phyloP scores from a whole-genome alignment of 2,797 vertebrate genomes.

The Leptodactylus fallax region DNA sequence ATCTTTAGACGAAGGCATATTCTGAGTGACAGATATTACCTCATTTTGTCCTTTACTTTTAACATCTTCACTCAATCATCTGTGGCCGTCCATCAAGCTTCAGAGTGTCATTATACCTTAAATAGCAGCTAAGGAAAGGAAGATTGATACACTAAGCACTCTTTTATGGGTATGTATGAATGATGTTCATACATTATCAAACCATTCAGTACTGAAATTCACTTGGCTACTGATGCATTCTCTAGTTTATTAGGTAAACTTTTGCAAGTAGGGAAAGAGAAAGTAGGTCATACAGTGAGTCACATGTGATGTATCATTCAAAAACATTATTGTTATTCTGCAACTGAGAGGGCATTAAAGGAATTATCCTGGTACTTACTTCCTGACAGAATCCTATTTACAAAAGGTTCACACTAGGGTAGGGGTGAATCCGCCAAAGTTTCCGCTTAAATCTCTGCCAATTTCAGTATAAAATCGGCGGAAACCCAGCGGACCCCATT shows the following conservation, averaged over 20 bases:
- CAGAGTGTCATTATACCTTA: slow-evolving; percentile 31
- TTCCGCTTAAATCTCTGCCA: too few relatives aligned
- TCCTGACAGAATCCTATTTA: too few relatives aligned
- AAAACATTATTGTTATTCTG: too few relatives aligned
- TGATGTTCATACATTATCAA: slow-evolving; percentile 30
- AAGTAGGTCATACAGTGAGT: neutral
- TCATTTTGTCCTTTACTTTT: slow-evolving; percentile 51
- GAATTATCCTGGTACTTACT: too few relatives aligned
- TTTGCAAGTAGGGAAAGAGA: neutral
- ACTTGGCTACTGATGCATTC: slow-evolving; percentile 5
- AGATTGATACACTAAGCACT: slow-evolving; percentile 48
- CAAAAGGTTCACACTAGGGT: too few relatives aligned
- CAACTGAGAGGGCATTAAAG: too few relatives aligned
- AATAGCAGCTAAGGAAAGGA: slow-evolving; percentile 50
- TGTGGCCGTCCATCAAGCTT: slow-evolving; percentile 43
- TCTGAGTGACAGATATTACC: slow-evolving; percentile 56
- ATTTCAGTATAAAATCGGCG: too few relatives aligned
- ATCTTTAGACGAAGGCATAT: slow-evolving; percentile 44
- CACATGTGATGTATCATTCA: too few relatives aligned
- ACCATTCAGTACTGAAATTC: slow-evolving; percentile 15
- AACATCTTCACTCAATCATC: slow-evolving; percentile 53
- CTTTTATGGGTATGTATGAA: slow-evolving; percentile 34
- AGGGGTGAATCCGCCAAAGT: too few relatives aligned
- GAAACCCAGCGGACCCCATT: too few relatives aligned
- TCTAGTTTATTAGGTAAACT: slow-evolving; percentile 3